Evolutionary conservation across 2,797 vertebrate species (phyloP).

Genomic region (Carcharodon carcharias): DNA sequence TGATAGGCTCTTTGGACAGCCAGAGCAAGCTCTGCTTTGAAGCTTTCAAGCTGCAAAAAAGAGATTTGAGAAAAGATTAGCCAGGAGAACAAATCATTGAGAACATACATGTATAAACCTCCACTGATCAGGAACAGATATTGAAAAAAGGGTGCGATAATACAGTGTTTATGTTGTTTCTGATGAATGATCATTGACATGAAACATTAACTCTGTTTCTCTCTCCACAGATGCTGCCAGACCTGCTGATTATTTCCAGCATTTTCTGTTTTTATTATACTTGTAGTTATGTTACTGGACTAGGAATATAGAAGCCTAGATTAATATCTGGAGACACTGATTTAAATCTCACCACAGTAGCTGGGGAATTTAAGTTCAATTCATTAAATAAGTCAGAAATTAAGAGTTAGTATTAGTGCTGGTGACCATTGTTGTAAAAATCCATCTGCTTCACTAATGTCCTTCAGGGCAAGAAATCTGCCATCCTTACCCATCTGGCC

Average conservation of each 20-base stretch:
- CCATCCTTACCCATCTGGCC: background rate
- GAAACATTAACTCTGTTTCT: background rate
- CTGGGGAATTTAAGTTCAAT: background rate
- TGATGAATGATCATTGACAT: background rate
- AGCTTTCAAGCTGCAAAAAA: constrained; percentile 60
- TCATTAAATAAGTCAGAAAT: too few species aligned
- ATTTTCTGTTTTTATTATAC: background rate
- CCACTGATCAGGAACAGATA: background rate
- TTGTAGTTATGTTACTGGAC: background rate
- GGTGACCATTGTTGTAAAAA: background rate
- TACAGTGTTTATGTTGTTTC: background rate
- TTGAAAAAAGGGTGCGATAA: background rate
- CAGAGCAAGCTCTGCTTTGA: constrained; percentile 57
- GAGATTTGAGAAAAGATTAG: constrained; percentile 28
- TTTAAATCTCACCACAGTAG: background rate
- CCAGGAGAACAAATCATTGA: background rate
- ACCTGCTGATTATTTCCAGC: background rate
- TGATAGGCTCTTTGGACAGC: constrained; percentile 56
- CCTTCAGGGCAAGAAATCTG: background rate
- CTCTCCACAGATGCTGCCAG: background rate
- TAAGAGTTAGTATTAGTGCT: too few species aligned
- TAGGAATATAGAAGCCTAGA: background rate
- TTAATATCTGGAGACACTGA: background rate
- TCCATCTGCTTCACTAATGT: background rate
- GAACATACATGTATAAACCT: background rate